Percentiles rank a stretch among this genome's conserved stretches.
phyloP scores from a whole-genome alignment of 2,797 vertebrate genomes.

The Hyperoplus immaculatus region DNA sequence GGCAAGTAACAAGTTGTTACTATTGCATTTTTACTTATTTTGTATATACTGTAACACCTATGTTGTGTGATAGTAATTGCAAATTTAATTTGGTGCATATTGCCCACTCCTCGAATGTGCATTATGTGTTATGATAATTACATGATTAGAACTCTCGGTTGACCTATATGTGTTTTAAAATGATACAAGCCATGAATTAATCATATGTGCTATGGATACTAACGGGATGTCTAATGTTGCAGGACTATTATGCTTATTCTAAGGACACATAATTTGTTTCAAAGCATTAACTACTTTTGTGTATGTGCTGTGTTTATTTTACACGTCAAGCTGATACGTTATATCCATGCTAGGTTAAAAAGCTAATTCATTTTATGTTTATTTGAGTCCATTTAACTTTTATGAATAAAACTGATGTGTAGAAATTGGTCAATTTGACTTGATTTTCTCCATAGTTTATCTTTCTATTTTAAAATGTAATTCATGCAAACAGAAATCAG shows the following conservation, averaged over 20 bases:
- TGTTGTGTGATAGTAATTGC: slow-evolving; percentile 1
- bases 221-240: neutral
- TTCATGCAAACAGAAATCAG: neutral
- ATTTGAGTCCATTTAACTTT: slow-evolving; percentile 4
- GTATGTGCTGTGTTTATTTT: slow-evolving; percentile 3
- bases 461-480: neutral
- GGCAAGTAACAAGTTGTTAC: no score
- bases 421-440: neutral
- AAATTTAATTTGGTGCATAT: neutral
- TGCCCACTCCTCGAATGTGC: neutral
- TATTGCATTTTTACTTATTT: neutral
- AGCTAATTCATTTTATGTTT: neutral
- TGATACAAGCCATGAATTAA: neutral
- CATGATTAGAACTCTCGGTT: slow-evolving; percentile 3
- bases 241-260: slow-evolving; percentile 11
- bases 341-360: slow-evolving; percentile 26
- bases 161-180: neutral
- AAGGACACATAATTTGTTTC: neutral
- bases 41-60: neutral
- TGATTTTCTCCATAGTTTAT: neutral
- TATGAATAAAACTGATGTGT: slow-evolving; percentile 43
- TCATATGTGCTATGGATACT: neutral
- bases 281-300: slow-evolving; percentile 13
- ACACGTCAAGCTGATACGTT: slow-evolving; percentile 25
- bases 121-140: neutral